These are phyloP conservation scores for Melanostoma mellinum DNA, from an alignment of 2,888 invertebrate species.

Conservation along the genomic window DNA sequence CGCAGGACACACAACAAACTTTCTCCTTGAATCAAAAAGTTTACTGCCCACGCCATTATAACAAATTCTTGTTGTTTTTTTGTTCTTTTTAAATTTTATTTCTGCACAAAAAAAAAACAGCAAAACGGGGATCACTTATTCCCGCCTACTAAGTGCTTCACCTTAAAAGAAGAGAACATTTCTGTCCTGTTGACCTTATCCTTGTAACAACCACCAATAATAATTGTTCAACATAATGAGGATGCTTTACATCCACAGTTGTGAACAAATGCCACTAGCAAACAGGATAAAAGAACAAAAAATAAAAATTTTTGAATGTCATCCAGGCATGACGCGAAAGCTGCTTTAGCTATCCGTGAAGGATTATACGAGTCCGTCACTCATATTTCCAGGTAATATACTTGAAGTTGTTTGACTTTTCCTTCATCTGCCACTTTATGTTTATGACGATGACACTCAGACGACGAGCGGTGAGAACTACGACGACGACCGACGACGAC, in stretches of 20 bases:
- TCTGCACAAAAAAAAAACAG: too few relatives aligned
- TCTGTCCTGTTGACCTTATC: too few relatives aligned
- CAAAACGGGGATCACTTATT: too few relatives aligned
- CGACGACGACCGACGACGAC: not conserved
- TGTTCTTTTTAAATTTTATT: too few relatives aligned
- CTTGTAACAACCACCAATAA: too few relatives aligned
- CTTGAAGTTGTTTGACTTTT: slow-evolving; percentile 30
- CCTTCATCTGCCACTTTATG: slow-evolving; percentile 22
- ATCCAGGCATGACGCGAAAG: not conserved
- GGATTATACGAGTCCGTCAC: not conserved
- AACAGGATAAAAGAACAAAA: not conserved
- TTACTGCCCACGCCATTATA: too few relatives aligned
- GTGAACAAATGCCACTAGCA: not conserved
- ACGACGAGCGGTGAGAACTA: not conserved
- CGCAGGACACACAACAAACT: slow-evolving; percentile 4
- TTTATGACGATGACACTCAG: slow-evolving; percentile 29
- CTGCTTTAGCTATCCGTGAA: not conserved
- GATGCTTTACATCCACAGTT: not conserved
- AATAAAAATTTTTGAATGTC: not conserved
- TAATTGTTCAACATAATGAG: too few relatives aligned
- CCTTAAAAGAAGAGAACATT: too few relatives aligned
- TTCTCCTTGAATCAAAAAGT: too few relatives aligned
- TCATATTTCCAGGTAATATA: not conserved
- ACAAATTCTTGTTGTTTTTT: too few relatives aligned
- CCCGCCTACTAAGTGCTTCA: too few relatives aligned